Percentiles rank a stretch among this genome's conserved stretches.
These are phyloP conservation scores for Hyperoodon ampullatus DNA, from an alignment of 2,113 vertebrate species.

Conservation along the genomic window DNA sequence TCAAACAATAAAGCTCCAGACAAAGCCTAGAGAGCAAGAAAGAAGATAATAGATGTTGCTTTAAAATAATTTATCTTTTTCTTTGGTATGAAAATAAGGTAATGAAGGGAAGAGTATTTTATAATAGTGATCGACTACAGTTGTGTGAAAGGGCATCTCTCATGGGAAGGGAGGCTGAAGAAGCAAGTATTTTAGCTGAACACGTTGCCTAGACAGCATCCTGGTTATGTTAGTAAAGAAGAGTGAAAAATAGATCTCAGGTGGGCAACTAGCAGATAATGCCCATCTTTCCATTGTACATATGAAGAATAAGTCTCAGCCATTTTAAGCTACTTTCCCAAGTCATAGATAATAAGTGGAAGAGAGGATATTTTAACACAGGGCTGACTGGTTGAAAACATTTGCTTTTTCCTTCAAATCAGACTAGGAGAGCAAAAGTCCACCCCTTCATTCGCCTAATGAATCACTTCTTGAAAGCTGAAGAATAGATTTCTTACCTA, in stretches of 20 bases:
- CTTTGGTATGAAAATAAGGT: not conserved
- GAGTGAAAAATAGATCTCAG: not conserved
- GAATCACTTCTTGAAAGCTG: conserved; percentile 7
- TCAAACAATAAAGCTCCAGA: not conserved
- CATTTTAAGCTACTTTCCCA: not conserved
- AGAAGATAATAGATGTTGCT: not conserved
- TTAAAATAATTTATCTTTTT: not conserved
- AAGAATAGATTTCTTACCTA: not conserved
- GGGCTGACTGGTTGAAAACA: not conserved
- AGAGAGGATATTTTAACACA: not conserved
- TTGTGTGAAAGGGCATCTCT: not conserved
- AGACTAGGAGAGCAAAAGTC: not conserved
- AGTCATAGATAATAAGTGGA: not conserved
- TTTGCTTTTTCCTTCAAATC: not conserved
- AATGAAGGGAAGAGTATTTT: not conserved
- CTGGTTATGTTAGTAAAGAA: not conserved
- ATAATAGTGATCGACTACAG: not conserved
- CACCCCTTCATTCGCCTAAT: not conserved
- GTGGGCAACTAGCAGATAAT: not conserved
- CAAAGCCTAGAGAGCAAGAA: not conserved
- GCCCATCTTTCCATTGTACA: not conserved
- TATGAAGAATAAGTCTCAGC: not conserved
- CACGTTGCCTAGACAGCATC: not conserved
- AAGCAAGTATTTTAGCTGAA: not conserved
- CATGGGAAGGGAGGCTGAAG: not conserved